Evolutionary conservation across 2,113 vertebrate genomes (phyloP).

Genomic region (Ptychochromis oligacanthus): DNA sequence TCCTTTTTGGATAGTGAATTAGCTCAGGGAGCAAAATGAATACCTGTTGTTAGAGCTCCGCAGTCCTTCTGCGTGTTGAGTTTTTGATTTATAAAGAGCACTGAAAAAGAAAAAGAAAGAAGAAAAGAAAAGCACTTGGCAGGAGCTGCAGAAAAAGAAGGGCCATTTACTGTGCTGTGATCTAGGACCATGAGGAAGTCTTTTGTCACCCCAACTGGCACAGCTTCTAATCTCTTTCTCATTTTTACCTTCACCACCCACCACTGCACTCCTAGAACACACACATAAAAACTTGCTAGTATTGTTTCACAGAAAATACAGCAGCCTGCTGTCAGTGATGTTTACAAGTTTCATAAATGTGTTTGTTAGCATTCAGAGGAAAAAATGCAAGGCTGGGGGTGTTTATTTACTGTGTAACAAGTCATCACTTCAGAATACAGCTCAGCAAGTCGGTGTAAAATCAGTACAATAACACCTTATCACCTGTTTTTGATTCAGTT

Average conservation of each 20-base stretch:
- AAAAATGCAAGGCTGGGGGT: slow-evolving; percentile 9
- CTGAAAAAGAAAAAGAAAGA: slow-evolving; percentile 43
- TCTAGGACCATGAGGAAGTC: slow-evolving; percentile 21
- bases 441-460: slow-evolving; percentile 18
- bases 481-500: slow-evolving; percentile 4
- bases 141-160: slow-evolving; percentile 15
- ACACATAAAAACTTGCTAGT: slow-evolving; percentile 14
- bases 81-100: slow-evolving; percentile 58
- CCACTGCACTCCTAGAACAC: slow-evolving; percentile 26
- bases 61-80: slow-evolving; percentile 33
- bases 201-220: slow-evolving; percentile 53
- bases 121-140: slow-evolving; percentile 42
- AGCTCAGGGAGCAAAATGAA: not conserved
- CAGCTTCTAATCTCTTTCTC: slow-evolving; percentile 27
- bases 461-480: not conserved
- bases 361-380: slow-evolving; percentile 25
- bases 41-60: slow-evolving; percentile 18
- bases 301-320: slow-evolving; percentile 23
- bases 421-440: slow-evolving; percentile 15
- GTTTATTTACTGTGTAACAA: slow-evolving; percentile 38
- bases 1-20: slow-evolving; percentile 5
- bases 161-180: slow-evolving; percentile 49
- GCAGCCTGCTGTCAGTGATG: slow-evolving; percentile 26
- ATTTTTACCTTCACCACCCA: slow-evolving; percentile 37
- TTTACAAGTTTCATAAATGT: slow-evolving; percentile 43